A percentile compares a stretch with the other conserved stretches of the same genome.
These are phyloP conservation scores for Gallirallus australis DNA, from an alignment of 2,797 vertebrate species.

Conservation along the genomic window DNA sequence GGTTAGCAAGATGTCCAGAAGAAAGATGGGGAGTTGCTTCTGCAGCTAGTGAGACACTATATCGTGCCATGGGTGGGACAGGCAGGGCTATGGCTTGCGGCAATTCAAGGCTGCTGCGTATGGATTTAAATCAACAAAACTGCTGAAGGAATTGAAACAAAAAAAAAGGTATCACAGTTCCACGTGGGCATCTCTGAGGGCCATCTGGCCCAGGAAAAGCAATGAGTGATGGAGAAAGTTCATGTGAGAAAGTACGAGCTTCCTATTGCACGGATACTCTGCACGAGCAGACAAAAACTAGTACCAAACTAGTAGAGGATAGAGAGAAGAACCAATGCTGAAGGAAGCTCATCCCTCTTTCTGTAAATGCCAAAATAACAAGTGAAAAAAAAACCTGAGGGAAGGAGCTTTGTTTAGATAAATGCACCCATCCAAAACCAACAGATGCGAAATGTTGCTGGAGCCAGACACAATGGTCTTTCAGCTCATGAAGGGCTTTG, in stretches of 20 bases:
- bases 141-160: not conserved
- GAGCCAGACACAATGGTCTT: not conserved
- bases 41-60: not conserved
- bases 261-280: not conserved
- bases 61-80: not conserved
- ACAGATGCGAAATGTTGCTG: not conserved
- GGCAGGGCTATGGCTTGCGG: not conserved
- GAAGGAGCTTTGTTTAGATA: not conserved
- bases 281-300: not conserved
- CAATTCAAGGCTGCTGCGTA: not conserved
- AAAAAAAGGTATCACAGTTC: not conserved
- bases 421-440: conserved; percentile 19
- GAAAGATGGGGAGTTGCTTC: conserved; percentile 19
- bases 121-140: conserved; percentile 2
- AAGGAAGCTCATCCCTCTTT: not conserved
- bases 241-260: not conserved
- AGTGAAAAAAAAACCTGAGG: not conserved
- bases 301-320: not conserved
- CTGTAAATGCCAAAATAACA: not conserved
- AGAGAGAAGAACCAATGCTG: not conserved
- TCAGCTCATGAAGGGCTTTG: not conserved
- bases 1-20: conserved; percentile 22
- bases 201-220: not conserved
- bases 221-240: not conserved
- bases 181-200: not conserved